Conservation (phyloP, 2,888 invertebrate species). For the Phania funesta region DNA sequence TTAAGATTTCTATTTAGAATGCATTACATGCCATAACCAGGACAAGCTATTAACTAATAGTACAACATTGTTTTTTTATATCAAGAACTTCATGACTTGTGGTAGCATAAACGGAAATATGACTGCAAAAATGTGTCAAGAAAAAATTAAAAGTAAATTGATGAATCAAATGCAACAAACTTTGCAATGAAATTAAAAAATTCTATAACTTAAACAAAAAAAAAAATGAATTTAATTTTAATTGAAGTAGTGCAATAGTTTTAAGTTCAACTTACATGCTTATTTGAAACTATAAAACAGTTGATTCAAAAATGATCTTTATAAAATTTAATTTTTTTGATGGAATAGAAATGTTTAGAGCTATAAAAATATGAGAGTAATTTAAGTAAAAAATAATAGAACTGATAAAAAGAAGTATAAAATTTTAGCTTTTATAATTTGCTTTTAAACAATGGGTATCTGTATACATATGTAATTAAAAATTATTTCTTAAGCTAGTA, state of each 20-base stretch:
- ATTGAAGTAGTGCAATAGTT: neutral
- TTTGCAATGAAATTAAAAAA: neutral
- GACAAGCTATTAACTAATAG: constrained; percentile 39
- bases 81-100: constrained; percentile 34
- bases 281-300: neutral
- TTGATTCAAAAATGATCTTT: constrained; percentile 67
- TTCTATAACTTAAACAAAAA: neutral
- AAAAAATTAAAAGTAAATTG: constrained; percentile 12
- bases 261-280: constrained; percentile 32
- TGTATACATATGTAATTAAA: too few relatives aligned
- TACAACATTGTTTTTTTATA: constrained; percentile 60
- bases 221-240: neutral
- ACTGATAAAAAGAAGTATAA: too few relatives aligned
- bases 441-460: too few relatives aligned
- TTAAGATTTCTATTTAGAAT: neutral
- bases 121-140: constrained; percentile 49
- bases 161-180: neutral
- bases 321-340: constrained; percentile 73
- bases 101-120: constrained; percentile 19
- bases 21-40: constrained; percentile 17
- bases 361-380: constrained; percentile 62
- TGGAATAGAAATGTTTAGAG: constrained; percentile 72
- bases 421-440: too few relatives aligned
- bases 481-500: too few relatives aligned
- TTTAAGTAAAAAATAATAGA: neutral